These are phyloP conservation scores for Sebastes minor DNA, from an alignment of 2,797 vertebrate genomes.

Conservation along the genomic window DNA sequence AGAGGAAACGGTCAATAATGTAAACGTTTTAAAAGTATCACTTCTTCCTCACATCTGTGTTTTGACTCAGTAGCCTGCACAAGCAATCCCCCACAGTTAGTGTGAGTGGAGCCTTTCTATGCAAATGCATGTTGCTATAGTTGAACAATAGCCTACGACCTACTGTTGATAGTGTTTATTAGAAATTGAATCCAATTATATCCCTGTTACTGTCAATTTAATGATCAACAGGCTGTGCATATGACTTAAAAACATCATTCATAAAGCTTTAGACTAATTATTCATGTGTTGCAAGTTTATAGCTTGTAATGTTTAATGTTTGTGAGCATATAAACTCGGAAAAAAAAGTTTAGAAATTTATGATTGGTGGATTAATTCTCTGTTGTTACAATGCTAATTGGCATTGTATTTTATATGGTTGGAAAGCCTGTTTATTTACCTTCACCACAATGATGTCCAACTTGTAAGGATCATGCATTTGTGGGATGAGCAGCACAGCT, in stretches of 20 bases:
- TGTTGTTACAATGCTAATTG: no score
- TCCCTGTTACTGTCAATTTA: neutral
- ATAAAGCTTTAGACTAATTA: neutral
- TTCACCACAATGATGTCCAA: no score
- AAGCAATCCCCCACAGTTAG: neutral
- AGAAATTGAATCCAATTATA: neutral
- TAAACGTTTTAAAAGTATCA: neutral
- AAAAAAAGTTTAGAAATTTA: no score
- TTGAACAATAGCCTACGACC: no score
- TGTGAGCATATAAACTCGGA: neutral
- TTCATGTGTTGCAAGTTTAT: neutral
- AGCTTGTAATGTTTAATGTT: neutral
- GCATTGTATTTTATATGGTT: rapidly evolving
- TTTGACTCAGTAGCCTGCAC: neutral
- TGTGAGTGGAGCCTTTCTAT: neutral
- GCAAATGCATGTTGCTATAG: neutral
- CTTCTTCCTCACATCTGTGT: neutral
- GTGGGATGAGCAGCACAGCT: no score
- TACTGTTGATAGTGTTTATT: neutral
- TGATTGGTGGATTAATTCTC: no score
- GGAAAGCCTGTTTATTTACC: no score
- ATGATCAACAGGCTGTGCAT: neutral
- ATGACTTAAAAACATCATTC: neutral
- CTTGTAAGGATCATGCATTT: no score
- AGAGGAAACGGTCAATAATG: neutral